Percentiles rank a stretch among this genome's conserved stretches.
phyloP scores from a whole-genome alignment of 2,888 invertebrate species.

The Ganaspis brasiliensis region DNA sequence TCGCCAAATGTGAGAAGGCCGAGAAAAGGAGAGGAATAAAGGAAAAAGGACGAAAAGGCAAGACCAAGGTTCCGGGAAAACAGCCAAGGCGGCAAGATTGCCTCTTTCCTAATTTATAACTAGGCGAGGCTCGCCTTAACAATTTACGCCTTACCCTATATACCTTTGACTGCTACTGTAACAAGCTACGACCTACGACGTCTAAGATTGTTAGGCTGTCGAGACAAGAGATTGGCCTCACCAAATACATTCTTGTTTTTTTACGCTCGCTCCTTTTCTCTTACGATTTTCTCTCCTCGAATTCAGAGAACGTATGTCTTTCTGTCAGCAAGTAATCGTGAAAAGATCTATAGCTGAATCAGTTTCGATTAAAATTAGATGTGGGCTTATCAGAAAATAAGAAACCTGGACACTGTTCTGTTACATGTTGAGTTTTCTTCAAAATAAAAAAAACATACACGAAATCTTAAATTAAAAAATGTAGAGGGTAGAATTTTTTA shows the following conservation, averaged over 20 bases:
- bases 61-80: constrained; percentile 63
- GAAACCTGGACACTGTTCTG: too few species aligned
- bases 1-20: constrained; percentile 38
- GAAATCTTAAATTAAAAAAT: too few species aligned
- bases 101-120: constrained; percentile 80
- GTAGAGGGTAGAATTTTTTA: too few species aligned
- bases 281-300: constrained; percentile 54
- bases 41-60: constrained; percentile 47
- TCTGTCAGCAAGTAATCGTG: constrained; percentile 44
- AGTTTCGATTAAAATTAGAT: too few species aligned
- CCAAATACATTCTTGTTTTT: constrained; percentile 55
- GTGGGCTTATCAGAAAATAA: too few species aligned
- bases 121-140: constrained; percentile 78
- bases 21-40: constrained; percentile 34
- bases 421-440: too few species aligned
- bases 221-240: constrained; percentile 71
- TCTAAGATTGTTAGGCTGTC: constrained; percentile 70
- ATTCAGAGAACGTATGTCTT: constrained; percentile 54
- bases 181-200: constrained; percentile 66
- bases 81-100: constrained; percentile 75
- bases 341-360: constrained; percentile 41
- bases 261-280: constrained; percentile 50
- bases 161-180: constrained; percentile 64
- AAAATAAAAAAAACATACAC: too few species aligned
- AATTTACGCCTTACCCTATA: constrained; percentile 76